Percentiles rank a stretch among this genome's conserved stretches.
Conservation (phyloP, 2,113 vertebrate genomes). For the Papio anubis region DNA sequence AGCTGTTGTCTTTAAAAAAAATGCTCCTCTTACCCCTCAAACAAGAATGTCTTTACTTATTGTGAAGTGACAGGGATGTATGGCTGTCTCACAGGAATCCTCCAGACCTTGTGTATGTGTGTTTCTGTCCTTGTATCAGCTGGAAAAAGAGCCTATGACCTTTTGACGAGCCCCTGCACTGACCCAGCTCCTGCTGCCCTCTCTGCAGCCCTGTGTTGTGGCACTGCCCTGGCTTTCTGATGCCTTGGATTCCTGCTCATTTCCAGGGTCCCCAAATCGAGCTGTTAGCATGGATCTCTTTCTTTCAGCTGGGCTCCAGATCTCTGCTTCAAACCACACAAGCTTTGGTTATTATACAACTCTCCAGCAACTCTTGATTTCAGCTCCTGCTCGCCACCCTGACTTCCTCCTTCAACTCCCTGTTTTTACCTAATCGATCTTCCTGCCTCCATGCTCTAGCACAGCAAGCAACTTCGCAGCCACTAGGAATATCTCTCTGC, state of each 20-base stretch:
- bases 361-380: neutral
- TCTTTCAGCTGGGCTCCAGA: neutral
- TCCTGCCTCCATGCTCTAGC: neutral
- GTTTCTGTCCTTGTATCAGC: no score
- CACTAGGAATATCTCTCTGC: neutral
- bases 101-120: neutral
- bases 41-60: neutral
- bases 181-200: no score
- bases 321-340: neutral
- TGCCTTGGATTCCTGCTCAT: neutral
- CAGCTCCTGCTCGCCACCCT: neutral
- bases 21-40: neutral
- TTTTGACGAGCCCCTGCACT: neutral
- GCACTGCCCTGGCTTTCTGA: neutral
- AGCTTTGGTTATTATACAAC: neutral
- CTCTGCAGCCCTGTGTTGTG: neutral
- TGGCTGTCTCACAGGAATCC: neutral
- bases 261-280: neutral
- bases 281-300: neutral
- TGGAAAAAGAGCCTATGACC: neutral
- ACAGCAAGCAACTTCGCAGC: neutral
- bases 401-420: neutral
- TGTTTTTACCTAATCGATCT: neutral
- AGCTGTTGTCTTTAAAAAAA: neutral
- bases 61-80: neutral